phyloP scores from a whole-genome alignment of 2,797 vertebrate genomes.

The Callimico goeldii region DNA sequence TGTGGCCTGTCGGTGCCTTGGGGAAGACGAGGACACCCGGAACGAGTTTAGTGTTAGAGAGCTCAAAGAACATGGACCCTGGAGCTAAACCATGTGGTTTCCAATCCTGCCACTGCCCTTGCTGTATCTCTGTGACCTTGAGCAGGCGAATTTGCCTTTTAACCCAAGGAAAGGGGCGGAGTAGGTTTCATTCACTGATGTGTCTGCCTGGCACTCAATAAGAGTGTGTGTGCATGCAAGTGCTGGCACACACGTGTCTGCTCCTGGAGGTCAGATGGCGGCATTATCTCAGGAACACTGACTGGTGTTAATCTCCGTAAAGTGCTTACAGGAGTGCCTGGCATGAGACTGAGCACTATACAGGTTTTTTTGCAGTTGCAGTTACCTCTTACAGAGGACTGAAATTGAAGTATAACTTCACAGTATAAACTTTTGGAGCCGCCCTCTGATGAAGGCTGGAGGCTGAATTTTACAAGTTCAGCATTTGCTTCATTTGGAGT shows the following conservation, averaged over 20 bases:
- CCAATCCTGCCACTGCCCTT: background rate
- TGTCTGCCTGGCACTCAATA: too few relatives aligned
- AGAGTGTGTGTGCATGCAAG: background rate
- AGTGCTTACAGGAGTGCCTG: background rate
- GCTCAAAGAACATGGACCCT: background rate
- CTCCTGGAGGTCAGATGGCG: rapidly evolving
- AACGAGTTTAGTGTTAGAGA: background rate
- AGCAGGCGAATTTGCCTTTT: background rate
- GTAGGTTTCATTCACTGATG: background rate
- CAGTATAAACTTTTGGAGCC: background rate
- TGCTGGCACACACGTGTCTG: rapidly evolving
- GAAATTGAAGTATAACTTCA: background rate
- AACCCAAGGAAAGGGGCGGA: background rate
- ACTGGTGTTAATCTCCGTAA: background rate
- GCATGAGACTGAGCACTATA: background rate
- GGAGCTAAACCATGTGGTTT: background rate
- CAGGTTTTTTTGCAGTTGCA: background rate
- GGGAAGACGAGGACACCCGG: background rate
- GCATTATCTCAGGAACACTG: background rate
- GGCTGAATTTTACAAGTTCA: background rate
- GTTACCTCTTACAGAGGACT: background rate
- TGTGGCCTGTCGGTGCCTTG: background rate
- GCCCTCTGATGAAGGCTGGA: background rate
- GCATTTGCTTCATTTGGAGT: background rate
- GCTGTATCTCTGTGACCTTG: background rate